Conservation (phyloP, 2,888 invertebrate species). For the Erpobdella octoculata region DNA sequence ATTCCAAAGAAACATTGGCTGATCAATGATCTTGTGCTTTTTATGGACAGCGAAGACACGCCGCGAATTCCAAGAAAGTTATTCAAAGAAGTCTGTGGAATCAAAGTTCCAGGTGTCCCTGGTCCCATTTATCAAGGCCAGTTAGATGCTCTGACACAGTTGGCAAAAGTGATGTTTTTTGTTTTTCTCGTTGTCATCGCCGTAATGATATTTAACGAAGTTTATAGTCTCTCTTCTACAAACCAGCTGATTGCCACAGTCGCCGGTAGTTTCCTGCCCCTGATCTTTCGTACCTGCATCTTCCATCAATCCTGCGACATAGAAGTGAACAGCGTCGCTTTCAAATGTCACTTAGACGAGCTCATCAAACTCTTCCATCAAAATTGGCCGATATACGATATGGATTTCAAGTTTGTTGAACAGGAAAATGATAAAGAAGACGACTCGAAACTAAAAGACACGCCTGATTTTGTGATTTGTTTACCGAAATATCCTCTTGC, state of each 20-base stretch:
- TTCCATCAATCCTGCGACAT: conserved; percentile 45
- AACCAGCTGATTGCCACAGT: conserved; percentile 50
- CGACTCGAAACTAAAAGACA: too few species aligned
- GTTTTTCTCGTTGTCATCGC: conserved; percentile 49
- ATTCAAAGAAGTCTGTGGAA: conserved; percentile 47
- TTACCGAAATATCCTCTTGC: too few species aligned
- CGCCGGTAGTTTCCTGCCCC: conserved; percentile 42
- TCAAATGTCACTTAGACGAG: conserved; percentile 50
- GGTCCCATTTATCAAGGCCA: conserved; percentile 48
- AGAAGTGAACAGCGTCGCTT: conserved; percentile 48
- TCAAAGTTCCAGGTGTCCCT: conserved; percentile 47
- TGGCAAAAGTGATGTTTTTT: conserved; percentile 47
- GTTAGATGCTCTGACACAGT: conserved; percentile 47
- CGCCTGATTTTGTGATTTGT: too few species aligned
- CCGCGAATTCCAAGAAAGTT: conserved; percentile 48
- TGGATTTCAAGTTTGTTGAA: conserved; percentile 39
- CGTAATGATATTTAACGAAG: conserved; percentile 49
- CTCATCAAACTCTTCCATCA: conserved; percentile 48
- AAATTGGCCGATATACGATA: conserved; percentile 48
- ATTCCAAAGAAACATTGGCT: conserved; percentile 41
- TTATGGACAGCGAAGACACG: conserved; percentile 49
- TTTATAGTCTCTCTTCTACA: conserved; percentile 47
- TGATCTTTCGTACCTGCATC: conserved; percentile 42
- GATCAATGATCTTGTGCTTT: conserved; percentile 47
- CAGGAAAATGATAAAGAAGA: too few species aligned